Base-by-base conservation (phyloP, 1,140 invertebrate species). In the Aleiodes sp. region DNA sequence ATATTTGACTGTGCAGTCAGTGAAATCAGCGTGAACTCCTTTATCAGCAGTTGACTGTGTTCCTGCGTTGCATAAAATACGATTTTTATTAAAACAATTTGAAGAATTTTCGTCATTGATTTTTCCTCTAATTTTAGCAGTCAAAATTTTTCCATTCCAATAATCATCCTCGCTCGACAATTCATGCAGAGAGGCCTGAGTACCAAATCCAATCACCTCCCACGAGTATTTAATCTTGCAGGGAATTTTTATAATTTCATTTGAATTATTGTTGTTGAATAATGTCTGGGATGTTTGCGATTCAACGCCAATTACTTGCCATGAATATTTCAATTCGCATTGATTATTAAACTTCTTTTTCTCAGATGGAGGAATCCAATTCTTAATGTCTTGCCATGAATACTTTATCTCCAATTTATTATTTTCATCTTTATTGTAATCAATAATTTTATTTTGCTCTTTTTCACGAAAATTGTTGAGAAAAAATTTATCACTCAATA, bases 161-260 rank as follows among this genome's bases (percentile, higher is more conserved):
- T 76, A 75, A 46, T 76, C 71, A 2, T 16, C 3, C 26, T 57
- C 56, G 3, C 60, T 21, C 7, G 12, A 33, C 28, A 65, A 52
- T 8, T 68, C 26, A 39, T 63, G 24, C 8, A 66, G 43, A 21
- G 68, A 74, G 0, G 73, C 71, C 67, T 80, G 78, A 0, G 73
- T 78, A 29, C 70, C 43, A 2, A 52, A 77, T 1, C 75, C 78
- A 68, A 80, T 76, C 31, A 79, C 78, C 71, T 80, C 73, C 78
- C 78, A 80, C 10, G 78, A 80, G 61, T 80, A 80, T 59, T 79
- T 80, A 10, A 78, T 19, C 7, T 29, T 26, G 26, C 78, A 78
- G 4, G 64, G 66, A 64, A 70, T 56, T 14, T 37, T 70, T 0
- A 6, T 4, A 28, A 60, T 10, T 71, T 26, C 2, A 8, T 14